phyloP scores from a whole-genome alignment of 2,113 vertebrate genomes.

The Acrocephalus kingi region DNA sequence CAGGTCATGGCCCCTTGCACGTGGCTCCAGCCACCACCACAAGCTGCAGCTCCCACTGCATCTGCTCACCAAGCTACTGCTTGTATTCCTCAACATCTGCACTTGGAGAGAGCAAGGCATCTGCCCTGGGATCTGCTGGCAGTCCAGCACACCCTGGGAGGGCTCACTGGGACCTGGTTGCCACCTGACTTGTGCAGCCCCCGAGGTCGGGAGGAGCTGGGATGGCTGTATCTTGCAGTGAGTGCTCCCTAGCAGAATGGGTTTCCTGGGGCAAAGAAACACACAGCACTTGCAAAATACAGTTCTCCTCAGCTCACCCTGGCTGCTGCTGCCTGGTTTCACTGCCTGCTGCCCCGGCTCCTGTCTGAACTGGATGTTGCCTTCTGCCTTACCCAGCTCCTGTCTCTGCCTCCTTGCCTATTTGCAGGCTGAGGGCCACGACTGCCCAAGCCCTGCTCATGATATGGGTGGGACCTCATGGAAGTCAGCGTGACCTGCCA shows the following conservation, averaged over 20 bases:
- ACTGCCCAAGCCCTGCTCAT: not conserved
- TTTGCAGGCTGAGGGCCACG: not conserved
- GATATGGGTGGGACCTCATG: not conserved
- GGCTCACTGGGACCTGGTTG: not conserved
- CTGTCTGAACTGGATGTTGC: not conserved
- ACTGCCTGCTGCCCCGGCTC: not conserved
- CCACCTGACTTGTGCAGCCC: rapidly evolving
- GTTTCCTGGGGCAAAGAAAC: not conserved
- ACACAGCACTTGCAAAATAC: not conserved
- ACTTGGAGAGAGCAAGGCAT: not conserved
- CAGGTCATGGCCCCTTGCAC: not conserved
- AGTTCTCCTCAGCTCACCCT: not conserved
- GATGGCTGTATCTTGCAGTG: not conserved
- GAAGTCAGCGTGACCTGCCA: not conserved
- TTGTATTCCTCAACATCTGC: not conserved
- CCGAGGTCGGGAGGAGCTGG: not conserved
- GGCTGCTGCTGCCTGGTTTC: not conserved
- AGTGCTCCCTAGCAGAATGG: not conserved
- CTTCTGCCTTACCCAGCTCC: not conserved
- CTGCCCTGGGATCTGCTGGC: not conserved
- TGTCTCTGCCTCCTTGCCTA: not conserved
- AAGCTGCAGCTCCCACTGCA: not conserved
- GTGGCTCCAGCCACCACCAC: not conserved
- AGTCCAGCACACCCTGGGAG: not conserved
- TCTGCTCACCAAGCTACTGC: not conserved